Base-by-base conservation (phyloP, 2,888 invertebrate genomes). In the Leucania comma region DNA sequence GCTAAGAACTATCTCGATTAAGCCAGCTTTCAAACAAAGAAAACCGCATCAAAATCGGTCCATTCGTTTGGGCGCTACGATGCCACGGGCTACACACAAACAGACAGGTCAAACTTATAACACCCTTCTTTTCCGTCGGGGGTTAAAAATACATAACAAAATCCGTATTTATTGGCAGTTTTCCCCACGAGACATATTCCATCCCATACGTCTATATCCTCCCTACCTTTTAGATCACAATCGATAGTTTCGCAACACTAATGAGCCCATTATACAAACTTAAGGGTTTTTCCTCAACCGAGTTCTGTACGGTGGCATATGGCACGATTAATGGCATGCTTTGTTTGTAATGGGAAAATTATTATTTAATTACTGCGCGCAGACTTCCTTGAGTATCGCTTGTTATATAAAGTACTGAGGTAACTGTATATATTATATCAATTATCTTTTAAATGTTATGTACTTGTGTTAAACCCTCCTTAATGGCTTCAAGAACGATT, bases 231-330 rank as follows among this genome's bases (percentile, higher is more conserved):
- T 9, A 54, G 12, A 48, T 3, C 2, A 75, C 66, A 75, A 72
- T 72, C 38, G 9, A 12, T 2, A 29, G 67, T 75, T 56, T 66
- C 35, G 20, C 48, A 26, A 42, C 20, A 38, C 9, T 74, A 54
- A 75, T 29, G 38, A 22, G 10, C 10, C 54, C 17, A 42, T 75
- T 75, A 75, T 29, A n/a, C 54, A 75, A 75, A 29, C 46, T 29
- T 1, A 4, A 24, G 48, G n/a, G n/a, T 6, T 72, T 72, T 67
- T 72, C 72, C 72, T 72, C 56, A 67, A 42, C 20, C 1, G 10
- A 65, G 6, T 35, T 29, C 0, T 29, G 66, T n/a, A 14, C 1
- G 10, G 14, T 22, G 17, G 1, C 35, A n/a, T 48, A 54, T 35
- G 35, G 32, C 42, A 35, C 24, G 53, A 14, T 42, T 53, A 67